Base-by-base conservation (phyloP, 2,113 vertebrate genomes). In the Platysteira castanea region DNA sequence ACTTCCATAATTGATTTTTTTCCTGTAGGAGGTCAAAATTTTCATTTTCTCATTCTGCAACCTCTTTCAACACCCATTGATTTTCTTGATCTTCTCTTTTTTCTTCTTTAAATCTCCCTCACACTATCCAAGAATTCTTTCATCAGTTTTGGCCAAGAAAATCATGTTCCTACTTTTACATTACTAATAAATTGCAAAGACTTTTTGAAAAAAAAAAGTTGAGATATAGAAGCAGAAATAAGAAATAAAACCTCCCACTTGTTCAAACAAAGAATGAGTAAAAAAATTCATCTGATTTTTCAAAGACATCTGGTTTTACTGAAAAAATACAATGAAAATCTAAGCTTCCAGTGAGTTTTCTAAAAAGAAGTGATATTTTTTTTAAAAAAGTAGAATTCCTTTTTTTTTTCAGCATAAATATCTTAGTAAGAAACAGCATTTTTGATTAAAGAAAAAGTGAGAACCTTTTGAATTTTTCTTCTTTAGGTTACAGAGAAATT, bases 201-300 rank as follows among this genome's bases (percentile, higher is more conserved):
- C 6, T 17, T 49, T 59, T 28, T 33, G 1, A n/a, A 60, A 60
- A 15, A 19, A 31, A 18, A 31, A 27, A 21, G 3, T 21, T 50
- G 31, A 68, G 8, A 64, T 56, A 8, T 24, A 30, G 20, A 69
- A 77, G 2, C 2, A 73, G 12, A 56, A n/a, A 46, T 16, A n/a
- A n/a, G n/a, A 11, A 61, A 14, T 13, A 46, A 30, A 17, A 2
- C 2, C 0, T 4, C 3, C 1, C 9, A 7, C 7, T 65, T 56
- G 60, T 57, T 74, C 16, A 46, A 84, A 44, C 1, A 18, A 47
- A 42, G 16, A 89, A 41, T 9, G 0, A 50, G 63, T 28, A 4
- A 1, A 84, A 79, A 84, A 78, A 16, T 33, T 1, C 3, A 26
- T 53, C 15, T 54, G 13, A 33, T 74, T 70, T 67, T 57, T 3